Evolutionary conservation across 53 echinoderm and acorn worm genomes (phyloP).

Genomic region (Zoroaster sp.): DNA sequence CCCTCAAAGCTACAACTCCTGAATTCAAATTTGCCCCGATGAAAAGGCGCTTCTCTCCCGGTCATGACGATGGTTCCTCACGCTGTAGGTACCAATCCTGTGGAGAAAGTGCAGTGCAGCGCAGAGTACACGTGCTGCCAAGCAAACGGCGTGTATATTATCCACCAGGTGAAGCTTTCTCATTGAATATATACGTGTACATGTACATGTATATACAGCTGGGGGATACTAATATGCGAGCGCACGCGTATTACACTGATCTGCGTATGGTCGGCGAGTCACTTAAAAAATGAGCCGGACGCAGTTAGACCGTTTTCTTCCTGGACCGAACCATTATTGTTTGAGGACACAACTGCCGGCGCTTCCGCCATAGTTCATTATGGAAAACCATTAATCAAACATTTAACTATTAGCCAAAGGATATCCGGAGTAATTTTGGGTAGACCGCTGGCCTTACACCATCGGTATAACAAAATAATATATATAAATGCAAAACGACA

Average conservation of each 20-base stretch:
- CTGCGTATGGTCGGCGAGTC: not conserved
- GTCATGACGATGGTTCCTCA: conserved; percentile 18
- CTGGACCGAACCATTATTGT: not conserved
- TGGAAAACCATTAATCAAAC: not conserved
- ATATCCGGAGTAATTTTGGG: not conserved
- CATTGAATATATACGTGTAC: not conserved
- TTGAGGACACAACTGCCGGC: conserved; percentile 13
- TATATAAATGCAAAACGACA: not conserved
- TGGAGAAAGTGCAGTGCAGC: not conserved
- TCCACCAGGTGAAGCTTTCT: not conserved
- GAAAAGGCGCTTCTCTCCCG: conserved; percentile 21
- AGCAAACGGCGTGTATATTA: not conserved
- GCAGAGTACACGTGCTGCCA: not conserved
- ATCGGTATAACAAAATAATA: not conserved
- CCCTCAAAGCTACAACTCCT: conserved; percentile 79
- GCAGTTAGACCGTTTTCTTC: not conserved
- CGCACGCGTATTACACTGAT: not conserved
- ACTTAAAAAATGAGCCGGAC: not conserved
- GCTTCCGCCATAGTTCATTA: not conserved
- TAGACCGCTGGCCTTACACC: not conserved
- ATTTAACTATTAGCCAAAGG: not conserved
- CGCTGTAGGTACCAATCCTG: not conserved
- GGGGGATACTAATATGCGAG: not conserved
- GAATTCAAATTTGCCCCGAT: conserved; percentile 67
- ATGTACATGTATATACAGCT: not conserved